Evolutionary conservation across 2,888 invertebrate species (phyloP).

Genomic region (Actias luna): DNA sequence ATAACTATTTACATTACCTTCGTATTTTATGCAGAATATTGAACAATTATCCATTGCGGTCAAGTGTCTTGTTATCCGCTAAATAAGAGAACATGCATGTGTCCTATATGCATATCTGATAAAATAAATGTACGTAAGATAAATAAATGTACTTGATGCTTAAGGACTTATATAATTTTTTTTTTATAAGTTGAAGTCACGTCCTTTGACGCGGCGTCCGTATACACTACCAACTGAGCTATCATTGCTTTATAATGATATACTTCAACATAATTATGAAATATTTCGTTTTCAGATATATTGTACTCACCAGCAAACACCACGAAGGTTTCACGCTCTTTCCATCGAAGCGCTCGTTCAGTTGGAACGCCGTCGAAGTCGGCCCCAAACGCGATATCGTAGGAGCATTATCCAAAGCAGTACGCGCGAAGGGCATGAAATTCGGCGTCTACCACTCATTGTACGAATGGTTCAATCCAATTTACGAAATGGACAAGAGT

Average conservation of each 20-base stretch:
- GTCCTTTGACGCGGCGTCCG: too few species aligned
- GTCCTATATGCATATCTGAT: neutral
- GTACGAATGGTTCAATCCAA: conserved; percentile 94
- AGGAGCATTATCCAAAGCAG: conserved; percentile 87
- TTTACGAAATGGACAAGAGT: conserved; percentile 87
- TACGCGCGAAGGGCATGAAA: conserved; percentile 83
- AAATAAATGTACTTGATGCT: too few species aligned
- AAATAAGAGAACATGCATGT: neutral
- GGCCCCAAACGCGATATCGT: conserved; percentile 90
- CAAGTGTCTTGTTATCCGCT: neutral
- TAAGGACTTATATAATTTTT: too few species aligned
- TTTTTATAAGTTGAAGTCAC: too few species aligned
- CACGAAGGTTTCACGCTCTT: conserved; percentile 93
- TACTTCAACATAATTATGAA: neutral
- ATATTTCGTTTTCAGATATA: conserved; percentile 42
- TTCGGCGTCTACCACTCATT: conserved; percentile 94
- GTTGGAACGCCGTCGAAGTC: conserved; percentile 91
- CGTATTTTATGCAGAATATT: neutral
- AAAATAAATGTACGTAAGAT: neutral
- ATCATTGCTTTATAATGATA: too few species aligned
- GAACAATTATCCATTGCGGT: neutral
- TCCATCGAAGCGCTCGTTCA: conserved; percentile 90
- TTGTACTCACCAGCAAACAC: conserved; percentile 93
- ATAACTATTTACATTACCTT: neutral
- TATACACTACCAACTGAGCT: too few species aligned